Conservation (phyloP, 2,888 invertebrate genomes). For the Zygogramma bicolorata region DNA sequence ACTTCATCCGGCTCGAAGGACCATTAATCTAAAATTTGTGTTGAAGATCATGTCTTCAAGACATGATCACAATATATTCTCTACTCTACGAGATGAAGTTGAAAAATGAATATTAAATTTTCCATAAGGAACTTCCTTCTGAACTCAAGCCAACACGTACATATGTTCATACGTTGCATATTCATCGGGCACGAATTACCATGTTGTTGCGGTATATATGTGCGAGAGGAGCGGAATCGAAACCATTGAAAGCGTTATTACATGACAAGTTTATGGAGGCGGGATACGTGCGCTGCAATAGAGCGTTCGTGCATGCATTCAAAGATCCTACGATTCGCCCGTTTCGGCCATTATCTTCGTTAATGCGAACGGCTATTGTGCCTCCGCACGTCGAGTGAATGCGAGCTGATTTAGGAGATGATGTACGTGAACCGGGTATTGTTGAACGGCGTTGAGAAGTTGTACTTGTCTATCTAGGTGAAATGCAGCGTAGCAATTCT, state of each 20-base stretch:
- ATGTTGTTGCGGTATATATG: background rate
- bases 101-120: too few relatives aligned
- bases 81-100: too few relatives aligned
- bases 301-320: slow-evolving; percentile 13
- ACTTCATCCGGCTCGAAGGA: too few relatives aligned
- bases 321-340: background rate
- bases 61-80: too few relatives aligned
- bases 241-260: slow-evolving; percentile 2
- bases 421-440: background rate
- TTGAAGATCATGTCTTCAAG: too few relatives aligned
- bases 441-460: too few relatives aligned
- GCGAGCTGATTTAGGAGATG: background rate
- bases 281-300: slow-evolving; percentile 30
- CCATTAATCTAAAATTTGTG: too few relatives aligned
- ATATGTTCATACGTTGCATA: background rate
- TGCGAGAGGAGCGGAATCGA: background rate
- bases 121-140: too few relatives aligned
- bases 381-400: slow-evolving; percentile 20
- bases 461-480: too few relatives aligned
- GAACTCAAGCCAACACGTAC: too few relatives aligned
- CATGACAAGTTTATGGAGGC: slow-evolving; percentile 5
- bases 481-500: too few relatives aligned
- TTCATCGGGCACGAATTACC: background rate
- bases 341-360: slow-evolving; percentile 34
- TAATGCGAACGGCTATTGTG: slow-evolving; percentile 24